phyloP scores from a whole-genome alignment of 2,113 vertebrate genomes.

The Chlorodrepanis virens region DNA sequence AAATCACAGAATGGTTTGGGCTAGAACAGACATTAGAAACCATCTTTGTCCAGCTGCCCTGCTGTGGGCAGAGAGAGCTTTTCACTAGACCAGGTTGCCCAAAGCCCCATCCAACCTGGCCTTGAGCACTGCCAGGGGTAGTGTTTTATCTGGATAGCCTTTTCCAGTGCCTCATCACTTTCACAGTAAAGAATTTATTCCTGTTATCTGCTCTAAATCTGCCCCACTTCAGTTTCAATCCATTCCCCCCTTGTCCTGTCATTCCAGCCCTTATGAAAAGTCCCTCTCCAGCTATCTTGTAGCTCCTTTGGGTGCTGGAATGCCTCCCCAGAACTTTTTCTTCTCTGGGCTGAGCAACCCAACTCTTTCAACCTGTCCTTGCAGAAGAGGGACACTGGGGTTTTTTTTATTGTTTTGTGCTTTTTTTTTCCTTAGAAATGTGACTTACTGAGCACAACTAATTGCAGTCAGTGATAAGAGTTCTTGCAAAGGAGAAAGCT shows the following conservation, averaged over 20 bases:
- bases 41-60: background rate
- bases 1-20: background rate
- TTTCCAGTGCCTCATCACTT: background rate
- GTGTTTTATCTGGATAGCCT: background rate
- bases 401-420: background rate
- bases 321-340: background rate
- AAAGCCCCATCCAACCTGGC: background rate
- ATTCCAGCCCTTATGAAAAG: background rate
- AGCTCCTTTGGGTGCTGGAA: background rate
- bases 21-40: background rate
- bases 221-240: background rate
- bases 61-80: background rate
- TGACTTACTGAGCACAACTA: background rate
- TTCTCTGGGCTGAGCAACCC: background rate
- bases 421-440: background rate
- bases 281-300: background rate
- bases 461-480: background rate
- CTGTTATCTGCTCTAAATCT: background rate
- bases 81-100: no score
- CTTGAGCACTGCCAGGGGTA: background rate
- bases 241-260: background rate
- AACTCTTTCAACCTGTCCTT: background rate
- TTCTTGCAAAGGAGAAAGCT: background rate
- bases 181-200: background rate
- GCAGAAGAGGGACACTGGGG: accelerated